Conservation (phyloP, 2,888 invertebrate species). For the Polydrusus pterygomalis region DNA sequence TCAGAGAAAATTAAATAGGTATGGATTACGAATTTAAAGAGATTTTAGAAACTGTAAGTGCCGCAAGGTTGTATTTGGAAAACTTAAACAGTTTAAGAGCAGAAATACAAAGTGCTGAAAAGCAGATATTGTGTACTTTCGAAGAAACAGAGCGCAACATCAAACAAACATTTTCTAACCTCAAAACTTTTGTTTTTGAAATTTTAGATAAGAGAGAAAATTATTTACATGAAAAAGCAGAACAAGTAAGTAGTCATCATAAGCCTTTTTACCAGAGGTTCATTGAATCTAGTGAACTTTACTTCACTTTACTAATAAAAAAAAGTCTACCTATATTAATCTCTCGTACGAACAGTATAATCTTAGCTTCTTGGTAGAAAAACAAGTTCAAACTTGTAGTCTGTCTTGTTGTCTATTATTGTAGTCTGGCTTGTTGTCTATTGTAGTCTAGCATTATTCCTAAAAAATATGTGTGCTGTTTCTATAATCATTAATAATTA, state of each 20-base stretch:
- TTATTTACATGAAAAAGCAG: conserved; percentile 61
- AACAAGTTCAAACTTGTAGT: no score
- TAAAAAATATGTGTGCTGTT: no score
- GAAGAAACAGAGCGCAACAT: conserved; percentile 65
- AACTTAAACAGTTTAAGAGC: conserved; percentile 62
- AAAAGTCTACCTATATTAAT: no score
- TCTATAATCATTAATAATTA: no score
- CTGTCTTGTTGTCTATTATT: no score
- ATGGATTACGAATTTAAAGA: conserved; percentile 55
- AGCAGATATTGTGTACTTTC: conserved; percentile 65
- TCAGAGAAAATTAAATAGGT: background rate
- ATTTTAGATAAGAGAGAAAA: conserved; percentile 63
- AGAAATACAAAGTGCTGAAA: conserved; percentile 64
- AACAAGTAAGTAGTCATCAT: conserved; percentile 56
- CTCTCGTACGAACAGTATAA: no score
- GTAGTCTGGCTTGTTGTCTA: no score
- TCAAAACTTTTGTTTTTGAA: conserved; percentile 60
- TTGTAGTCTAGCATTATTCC: no score
- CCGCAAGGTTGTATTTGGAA: conserved; percentile 64
- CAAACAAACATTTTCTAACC: conserved; percentile 63
- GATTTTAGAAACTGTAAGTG: conserved; percentile 64
- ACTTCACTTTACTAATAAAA: background rate
- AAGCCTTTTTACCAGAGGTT: background rate
- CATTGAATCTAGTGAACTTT: background rate
- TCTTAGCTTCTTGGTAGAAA: no score